A percentile compares a stretch with the other conserved stretches of the same genome.
Evolutionary conservation across 2,888 invertebrate genomes (phyloP).

Genomic region (Heliconius ethilla): DNA sequence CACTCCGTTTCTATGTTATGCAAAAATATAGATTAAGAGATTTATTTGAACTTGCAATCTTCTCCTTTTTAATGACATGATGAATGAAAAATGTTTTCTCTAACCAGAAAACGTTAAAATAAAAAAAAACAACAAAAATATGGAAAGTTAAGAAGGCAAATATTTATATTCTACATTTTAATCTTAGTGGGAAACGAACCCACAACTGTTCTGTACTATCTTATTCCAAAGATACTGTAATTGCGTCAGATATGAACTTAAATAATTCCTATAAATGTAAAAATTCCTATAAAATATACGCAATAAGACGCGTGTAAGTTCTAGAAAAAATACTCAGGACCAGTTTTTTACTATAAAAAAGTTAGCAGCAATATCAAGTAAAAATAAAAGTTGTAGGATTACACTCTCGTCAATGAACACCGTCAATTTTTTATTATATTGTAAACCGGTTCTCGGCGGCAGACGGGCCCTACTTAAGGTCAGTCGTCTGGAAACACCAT

Average conservation of each 20-base stretch:
- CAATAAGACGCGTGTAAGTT: not conserved
- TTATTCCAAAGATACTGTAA: not conserved
- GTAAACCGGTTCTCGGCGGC: conserved; percentile 24
- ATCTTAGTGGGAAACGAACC: not conserved
- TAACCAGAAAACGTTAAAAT: too few species aligned
- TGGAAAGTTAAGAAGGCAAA: too few species aligned
- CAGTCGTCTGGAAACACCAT: not conserved
- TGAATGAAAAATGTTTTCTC: too few species aligned
- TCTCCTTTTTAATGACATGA: too few species aligned
- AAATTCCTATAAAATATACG: not conserved
- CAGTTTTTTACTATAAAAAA: conserved; percentile 14
- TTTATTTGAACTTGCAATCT: too few species aligned
- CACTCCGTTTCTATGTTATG: too few species aligned
- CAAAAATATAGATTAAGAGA: too few species aligned
- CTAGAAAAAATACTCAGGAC: not conserved
- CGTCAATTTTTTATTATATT: conserved; percentile 10
- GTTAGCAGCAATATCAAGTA: not conserved
- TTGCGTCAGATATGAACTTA: not conserved
- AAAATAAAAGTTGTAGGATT: conserved; percentile 17
- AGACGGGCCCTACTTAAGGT: not conserved
- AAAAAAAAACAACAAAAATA: too few species aligned
- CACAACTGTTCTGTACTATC: not conserved
- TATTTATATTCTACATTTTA: too few species aligned
- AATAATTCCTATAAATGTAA: not conserved
- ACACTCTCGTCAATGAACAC: conserved; percentile 30